Conservation (phyloP, 2,113 vertebrate genomes). For the Motacilla alba region DNA sequence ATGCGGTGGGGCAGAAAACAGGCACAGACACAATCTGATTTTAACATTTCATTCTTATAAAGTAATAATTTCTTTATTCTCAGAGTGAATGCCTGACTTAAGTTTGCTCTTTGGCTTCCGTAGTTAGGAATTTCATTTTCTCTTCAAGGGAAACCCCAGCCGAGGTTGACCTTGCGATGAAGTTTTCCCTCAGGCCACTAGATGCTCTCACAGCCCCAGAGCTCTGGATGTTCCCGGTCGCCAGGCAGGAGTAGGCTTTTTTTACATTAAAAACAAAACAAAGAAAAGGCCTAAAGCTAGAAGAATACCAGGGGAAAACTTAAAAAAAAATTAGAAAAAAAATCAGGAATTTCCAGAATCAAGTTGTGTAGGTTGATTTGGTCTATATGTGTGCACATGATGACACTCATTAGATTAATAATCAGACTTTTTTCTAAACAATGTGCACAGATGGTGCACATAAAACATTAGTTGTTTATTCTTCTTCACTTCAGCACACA, state of each 20-base stretch:
- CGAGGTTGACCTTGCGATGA: not conserved
- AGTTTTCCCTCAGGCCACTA: conserved; percentile 19
- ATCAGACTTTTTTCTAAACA: not conserved
- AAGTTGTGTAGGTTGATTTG: not conserved
- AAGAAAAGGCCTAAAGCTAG: not conserved
- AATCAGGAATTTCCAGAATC: not conserved
- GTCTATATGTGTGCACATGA: not conserved
- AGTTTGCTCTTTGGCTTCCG: not conserved
- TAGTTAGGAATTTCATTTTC: not conserved
- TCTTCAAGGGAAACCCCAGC: not conserved
- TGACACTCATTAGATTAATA: not conserved
- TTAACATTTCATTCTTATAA: not conserved
- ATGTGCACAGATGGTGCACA: not conserved
- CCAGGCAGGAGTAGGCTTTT: not conserved
- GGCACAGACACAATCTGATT: not conserved
- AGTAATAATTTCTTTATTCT: not conserved
- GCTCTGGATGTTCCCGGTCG: not conserved
- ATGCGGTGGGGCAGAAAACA: not conserved
- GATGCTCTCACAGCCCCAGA: not conserved
- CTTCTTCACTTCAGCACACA: not conserved
- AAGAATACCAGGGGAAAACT: not conserved
- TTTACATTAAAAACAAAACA: not conserved
- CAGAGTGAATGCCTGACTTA: not conserved
- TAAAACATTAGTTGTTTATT: not conserved
- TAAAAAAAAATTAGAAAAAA: not conserved